Evolutionary conservation across 2,797 vertebrate species (phyloP), one percentile per base, ranked within the genome.

Genomic region (Enoplosus armatus): DNA sequence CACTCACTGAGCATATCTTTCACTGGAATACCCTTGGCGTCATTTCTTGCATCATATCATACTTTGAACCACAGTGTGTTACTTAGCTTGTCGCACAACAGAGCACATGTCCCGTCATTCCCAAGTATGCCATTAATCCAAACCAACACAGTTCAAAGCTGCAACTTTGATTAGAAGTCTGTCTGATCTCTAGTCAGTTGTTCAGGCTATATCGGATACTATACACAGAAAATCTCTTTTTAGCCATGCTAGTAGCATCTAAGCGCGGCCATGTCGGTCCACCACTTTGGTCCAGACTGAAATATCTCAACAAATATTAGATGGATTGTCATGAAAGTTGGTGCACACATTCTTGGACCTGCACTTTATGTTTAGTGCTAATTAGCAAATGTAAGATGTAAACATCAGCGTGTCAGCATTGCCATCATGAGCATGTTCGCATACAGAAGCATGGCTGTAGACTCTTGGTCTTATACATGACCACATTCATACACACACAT

Each of bases 1-100:
- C 22, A 47, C 22, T 45, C 35, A 29, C 4, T 31, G n/a, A 59
- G 16, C 37, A 22, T 16, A 22, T 41, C 29, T 27, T 9, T 63
- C 45, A 9, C 3, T 56, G 37, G 5, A 35, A 72, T 41, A 51
- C 37, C 16, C 14, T 35, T 3, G 0, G 29, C 55, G 61, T 74
- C 8, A 54, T 58, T 81, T 56, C 41, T 66, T 64, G 51, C 54
- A 59, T 71, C 39, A n/a, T 47, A 45, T 64, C 26, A 43, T 10
- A 56, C 64, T 59, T 47, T 73, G 26, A 71, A 55, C 18, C 62
- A 29, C 50, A 39, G 27, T 5, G 22, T 50, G 54, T 70, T 72
- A 79, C 84, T 84, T 68, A 66, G 65, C 37, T 35, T 41, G 62
- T 72, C 47, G 8, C 0, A 0, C 63, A 51, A 41, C 60, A 70